Conservation (phyloP, 2,888 invertebrate species). For the Drosophila stalkeri region DNA sequence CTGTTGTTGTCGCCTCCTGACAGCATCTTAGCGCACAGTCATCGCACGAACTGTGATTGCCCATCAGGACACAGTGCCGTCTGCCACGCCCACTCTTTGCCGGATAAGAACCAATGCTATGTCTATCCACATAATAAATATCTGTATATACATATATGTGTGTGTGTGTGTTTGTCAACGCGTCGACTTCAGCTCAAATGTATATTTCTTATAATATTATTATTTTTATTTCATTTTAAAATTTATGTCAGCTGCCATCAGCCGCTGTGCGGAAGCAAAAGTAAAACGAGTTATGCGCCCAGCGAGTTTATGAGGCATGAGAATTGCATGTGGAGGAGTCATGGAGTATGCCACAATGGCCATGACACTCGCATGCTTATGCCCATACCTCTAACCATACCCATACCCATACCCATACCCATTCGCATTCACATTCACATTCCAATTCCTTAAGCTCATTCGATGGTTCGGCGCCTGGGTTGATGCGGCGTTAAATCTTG, state of each 20-base stretch:
- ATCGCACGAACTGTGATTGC: slow-evolving; percentile 36
- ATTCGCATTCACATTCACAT: neutral
- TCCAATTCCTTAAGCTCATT: slow-evolving; percentile 17
- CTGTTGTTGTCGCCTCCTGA: slow-evolving; percentile 22
- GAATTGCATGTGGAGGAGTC: slow-evolving; percentile 42
- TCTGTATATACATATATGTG: neutral
- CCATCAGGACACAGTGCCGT: slow-evolving; percentile 28
- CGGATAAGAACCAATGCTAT: slow-evolving; percentile 54
- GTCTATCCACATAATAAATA: slow-evolving; percentile 48
- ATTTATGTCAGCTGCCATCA: slow-evolving; percentile 61
- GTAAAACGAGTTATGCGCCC: slow-evolving; percentile 61
- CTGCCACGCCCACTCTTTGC: slow-evolving; percentile 21
- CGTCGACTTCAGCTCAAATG: slow-evolving; percentile 18
- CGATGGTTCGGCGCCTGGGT: slow-evolving; percentile 36
- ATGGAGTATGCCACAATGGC: slow-evolving; percentile 22
- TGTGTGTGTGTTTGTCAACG: neutral
- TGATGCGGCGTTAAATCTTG: slow-evolving; percentile 76
- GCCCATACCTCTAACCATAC: neutral
- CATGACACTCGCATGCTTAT: slow-evolving; percentile 15
- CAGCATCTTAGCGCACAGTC: slow-evolving; percentile 31
- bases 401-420: neutral
- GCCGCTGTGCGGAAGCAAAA: slow-evolving; percentile 30
- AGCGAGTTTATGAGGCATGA: slow-evolving; percentile 67
- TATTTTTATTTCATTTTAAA: slow-evolving; percentile 64
- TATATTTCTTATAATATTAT: slow-evolving; percentile 53